Evolutionary conservation across 2,888 invertebrate genomes (phyloP).

Genomic region (Macroteleia sp.): DNA sequence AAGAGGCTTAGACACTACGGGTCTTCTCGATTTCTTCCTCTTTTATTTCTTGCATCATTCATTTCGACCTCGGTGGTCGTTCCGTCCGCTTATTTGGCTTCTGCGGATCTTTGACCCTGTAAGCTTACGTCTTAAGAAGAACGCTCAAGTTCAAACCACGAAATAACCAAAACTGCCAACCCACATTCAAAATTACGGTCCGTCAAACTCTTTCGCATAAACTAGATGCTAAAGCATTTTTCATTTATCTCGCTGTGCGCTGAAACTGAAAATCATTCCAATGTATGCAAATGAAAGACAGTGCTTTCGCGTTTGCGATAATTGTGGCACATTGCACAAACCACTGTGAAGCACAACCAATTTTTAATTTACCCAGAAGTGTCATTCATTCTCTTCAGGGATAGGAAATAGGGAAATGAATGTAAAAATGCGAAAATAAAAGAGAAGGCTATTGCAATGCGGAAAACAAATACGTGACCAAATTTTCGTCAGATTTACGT

Average conservation of each 20-base stretch:
- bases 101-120: slow-evolving; percentile 48
- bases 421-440: slow-evolving; percentile 11
- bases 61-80: slow-evolving; percentile 59
- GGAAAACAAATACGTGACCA: slow-evolving; percentile 32
- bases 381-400: too few species aligned
- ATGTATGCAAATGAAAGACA: too few species aligned
- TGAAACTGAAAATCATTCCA: too few species aligned
- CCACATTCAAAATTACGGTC: too few species aligned
- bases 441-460: not conserved
- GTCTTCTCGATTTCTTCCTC: slow-evolving; percentile 57
- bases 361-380: too few species aligned
- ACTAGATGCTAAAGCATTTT: too few species aligned
- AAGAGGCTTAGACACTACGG: slow-evolving; percentile 57
- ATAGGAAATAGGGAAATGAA: slow-evolving; percentile 21
- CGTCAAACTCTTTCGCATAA: too few species aligned
- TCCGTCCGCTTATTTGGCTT: slow-evolving; percentile 46
- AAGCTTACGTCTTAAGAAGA: slow-evolving; percentile 19
- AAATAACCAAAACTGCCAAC: too few species aligned
- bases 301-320: too few species aligned
- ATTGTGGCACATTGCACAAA: too few species aligned
- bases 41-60: slow-evolving; percentile 53
- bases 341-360: too few species aligned
- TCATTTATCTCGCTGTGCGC: too few species aligned
- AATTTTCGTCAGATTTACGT: slow-evolving; percentile 23
- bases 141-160: slow-evolving; percentile 44